phyloP scores from a whole-genome alignment of 2,888 invertebrate genomes.

The Drosophila mettleri region DNA sequence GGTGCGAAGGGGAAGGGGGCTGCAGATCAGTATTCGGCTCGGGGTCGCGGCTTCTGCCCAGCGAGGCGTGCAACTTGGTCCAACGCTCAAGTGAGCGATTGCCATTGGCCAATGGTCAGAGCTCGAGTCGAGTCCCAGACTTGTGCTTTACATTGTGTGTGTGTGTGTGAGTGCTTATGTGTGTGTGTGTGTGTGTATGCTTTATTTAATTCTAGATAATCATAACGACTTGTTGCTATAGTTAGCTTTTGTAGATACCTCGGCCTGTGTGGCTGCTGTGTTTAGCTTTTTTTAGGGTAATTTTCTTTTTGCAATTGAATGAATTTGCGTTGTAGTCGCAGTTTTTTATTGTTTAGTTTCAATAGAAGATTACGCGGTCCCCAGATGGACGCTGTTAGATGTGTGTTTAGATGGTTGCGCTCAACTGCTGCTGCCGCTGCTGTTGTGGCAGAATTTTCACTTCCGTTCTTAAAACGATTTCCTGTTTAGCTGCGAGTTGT shows the following conservation, averaged over 20 bases:
- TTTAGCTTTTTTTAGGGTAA: slow-evolving; percentile 67
- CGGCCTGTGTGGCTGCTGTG: slow-evolving; percentile 31
- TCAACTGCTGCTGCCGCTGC: slow-evolving; percentile 45
- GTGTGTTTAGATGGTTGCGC: slow-evolving; percentile 77
- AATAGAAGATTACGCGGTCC: slow-evolving; percentile 72
- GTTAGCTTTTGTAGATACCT: slow-evolving; percentile 45
- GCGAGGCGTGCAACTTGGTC: slow-evolving; percentile 82
- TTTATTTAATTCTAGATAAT: slow-evolving; percentile 79
- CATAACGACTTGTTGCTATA: slow-evolving; percentile 74
- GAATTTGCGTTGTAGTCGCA: slow-evolving; percentile 80
- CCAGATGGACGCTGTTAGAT: slow-evolving; percentile 66
- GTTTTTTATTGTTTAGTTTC: slow-evolving; percentile 65
- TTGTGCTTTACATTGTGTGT: slow-evolving; percentile 28
- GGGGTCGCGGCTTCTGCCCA: slow-evolving; percentile 68
- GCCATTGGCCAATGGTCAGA: slow-evolving; percentile 59
- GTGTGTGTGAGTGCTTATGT: slow-evolving; percentile 12
- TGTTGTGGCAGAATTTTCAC: slow-evolving; percentile 67
- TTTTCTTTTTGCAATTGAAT: slow-evolving; percentile 82
- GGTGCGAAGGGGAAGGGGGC: background rate
- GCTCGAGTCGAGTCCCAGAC: slow-evolving; percentile 36
- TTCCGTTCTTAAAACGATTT: slow-evolving; percentile 80
- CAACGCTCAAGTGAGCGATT: slow-evolving; percentile 68
- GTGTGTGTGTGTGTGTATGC: slow-evolving; percentile 40
- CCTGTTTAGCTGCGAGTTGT: slow-evolving; percentile 61
- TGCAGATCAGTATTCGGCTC: slow-evolving; percentile 26